Percentiles rank a stretch among this genome's conserved stretches.
Evolutionary conservation across 2,113 vertebrate genomes (phyloP).

Genomic region (Galeopterus variegatus): DNA sequence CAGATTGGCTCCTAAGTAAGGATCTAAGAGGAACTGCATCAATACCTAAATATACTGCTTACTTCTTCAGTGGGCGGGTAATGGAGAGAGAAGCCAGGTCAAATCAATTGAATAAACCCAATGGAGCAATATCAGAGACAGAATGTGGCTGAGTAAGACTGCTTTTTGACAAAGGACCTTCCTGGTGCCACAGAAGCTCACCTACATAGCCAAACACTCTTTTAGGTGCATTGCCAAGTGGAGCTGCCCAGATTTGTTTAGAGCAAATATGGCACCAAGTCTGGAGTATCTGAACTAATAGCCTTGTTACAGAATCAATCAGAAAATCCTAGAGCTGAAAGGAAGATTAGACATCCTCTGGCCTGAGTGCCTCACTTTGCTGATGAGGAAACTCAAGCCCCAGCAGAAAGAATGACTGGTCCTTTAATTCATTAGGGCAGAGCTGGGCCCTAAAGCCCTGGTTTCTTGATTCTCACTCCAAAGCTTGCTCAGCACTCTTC

Average conservation of each 20-base stretch:
- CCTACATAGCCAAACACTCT: neutral
- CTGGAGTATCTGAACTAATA: neutral
- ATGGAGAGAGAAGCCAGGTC: neutral
- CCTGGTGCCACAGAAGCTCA: neutral
- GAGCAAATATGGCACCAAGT: neutral
- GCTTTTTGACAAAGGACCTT: neutral
- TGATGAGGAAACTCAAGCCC: neutral
- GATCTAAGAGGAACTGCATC: neutral
- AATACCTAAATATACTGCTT: neutral
- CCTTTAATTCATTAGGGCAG: neutral
- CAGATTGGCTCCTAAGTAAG: neutral
- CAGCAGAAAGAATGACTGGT: neutral
- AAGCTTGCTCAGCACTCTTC: neutral
- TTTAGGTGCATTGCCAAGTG: neutral
- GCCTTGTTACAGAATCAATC: neutral
- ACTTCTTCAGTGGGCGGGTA: neutral
- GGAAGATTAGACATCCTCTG: neutral
- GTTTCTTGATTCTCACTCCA: neutral
- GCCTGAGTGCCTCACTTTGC: neutral
- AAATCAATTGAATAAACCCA: neutral
- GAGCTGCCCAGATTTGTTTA: neutral
- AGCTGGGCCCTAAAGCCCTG: neutral
- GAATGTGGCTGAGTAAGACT: neutral
- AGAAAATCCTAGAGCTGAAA: constrained; percentile 7
- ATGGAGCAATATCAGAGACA: neutral